Base-by-base conservation (phyloP, 2,888 invertebrate species). In the Noctua janthina region DNA sequence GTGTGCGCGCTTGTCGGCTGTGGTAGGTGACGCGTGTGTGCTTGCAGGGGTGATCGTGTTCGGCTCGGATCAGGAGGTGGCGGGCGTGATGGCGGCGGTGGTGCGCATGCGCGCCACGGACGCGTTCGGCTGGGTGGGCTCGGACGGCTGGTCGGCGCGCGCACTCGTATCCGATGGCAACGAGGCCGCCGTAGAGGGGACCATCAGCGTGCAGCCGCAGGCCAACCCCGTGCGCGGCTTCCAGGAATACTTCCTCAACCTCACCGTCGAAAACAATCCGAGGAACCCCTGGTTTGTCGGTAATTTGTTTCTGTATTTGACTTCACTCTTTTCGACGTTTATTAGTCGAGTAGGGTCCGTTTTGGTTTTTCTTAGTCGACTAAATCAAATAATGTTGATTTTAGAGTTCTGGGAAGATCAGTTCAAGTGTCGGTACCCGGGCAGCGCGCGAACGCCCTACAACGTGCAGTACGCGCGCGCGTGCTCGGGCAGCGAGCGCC, bases 261-360 rank as follows among this genome's bases (percentile, higher is more conserved):
- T 99, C 76, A 99, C 98, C 68, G 98, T 99, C 56, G 98, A 98
- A 92, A 99, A 98, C 93, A 99, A 99, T 95, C 97, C 97, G 82
- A 97, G 99, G 87, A 99, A 99, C 96, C 99, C 99, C 2, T 99
- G 99, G 99, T 99, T 99, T 97, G 98, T 98, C 69, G 99, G 99
- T 99, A 97, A 98, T 90, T 87, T 81, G 81, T 73, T 77, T 66
- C 17, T 15, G 17, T 77, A 35, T 56, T 76, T 35, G 0, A 49
- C 51, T 29, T n/a, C n/a, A 39, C 15, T 62, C 8, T 43, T 68
- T 68, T 29, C 39, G 35, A 66, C 20, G 35, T 20, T 66, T 20
- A 64, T 39, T 66, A 39, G 39, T 17, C 20, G 20, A 10, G 8
- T 35, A 64, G 35, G 17, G 17, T 35, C 62, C 17, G 35, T 64